Evolutionary conservation across 2,797 vertebrate genomes (phyloP).

Genomic region (Coendou prehensilis): DNA sequence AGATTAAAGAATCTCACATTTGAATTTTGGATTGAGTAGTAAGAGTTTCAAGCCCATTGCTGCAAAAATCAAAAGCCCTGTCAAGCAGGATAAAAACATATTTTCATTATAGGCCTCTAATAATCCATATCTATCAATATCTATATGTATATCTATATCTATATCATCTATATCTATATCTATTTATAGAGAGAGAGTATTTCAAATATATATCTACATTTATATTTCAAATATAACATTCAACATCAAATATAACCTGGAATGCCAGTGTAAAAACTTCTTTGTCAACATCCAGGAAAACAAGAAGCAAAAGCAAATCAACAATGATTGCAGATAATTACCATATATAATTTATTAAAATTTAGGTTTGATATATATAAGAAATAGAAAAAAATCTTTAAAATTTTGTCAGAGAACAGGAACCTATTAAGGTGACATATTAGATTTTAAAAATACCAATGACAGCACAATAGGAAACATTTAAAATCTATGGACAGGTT

Average conservation of each 20-base stretch:
- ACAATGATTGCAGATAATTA: neutral
- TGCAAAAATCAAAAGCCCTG: neutral
- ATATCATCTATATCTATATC: too few species aligned
- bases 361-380: neutral
- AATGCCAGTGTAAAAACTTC: neutral
- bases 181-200: too few species aligned
- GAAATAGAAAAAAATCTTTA: neutral
- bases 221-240: neutral
- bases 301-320: neutral
- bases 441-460: neutral
- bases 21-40: neutral
- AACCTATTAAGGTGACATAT: neutral
- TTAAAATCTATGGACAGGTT: neutral
- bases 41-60: neutral
- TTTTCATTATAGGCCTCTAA: neutral
- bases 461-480: neutral
- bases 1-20: neutral
- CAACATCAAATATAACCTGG: neutral
- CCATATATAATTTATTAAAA: neutral
- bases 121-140: neutral
- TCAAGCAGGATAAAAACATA: neutral
- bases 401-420: neutral
- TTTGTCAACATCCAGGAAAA: neutral
- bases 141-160: too few species aligned
- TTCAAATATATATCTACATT: neutral